A percentile compares a stretch with the other conserved stretches of the same genome.
Conservation (phyloP, 2,113 vertebrate species). For the Brachypteracias leptosomus region DNA sequence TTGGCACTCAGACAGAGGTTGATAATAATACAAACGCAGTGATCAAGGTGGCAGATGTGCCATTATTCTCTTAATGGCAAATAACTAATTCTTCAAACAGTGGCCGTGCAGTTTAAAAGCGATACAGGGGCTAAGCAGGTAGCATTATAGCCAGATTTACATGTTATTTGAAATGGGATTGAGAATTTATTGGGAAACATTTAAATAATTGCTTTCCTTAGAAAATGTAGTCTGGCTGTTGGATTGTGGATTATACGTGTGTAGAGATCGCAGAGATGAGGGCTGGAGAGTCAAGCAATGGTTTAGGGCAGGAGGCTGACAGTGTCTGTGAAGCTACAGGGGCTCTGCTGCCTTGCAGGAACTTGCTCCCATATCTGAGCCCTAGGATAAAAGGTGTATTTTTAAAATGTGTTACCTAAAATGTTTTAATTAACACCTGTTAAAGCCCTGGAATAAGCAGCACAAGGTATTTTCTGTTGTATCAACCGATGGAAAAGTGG, state of each 20-base stretch:
- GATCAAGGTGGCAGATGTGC: constrained; percentile 64
- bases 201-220: neutral
- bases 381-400: constrained; percentile 30
- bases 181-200: neutral
- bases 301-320: neutral
- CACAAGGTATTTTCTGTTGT: neutral
- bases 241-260: neutral
- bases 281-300: neutral
- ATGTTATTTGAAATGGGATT: neutral
- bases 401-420: constrained; percentile 12
- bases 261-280: neutral
- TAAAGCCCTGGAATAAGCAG: neutral
- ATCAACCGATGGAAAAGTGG: neutral
- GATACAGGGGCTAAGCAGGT: neutral
- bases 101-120: neutral
- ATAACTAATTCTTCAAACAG: neutral
- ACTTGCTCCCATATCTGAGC: neutral
- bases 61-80: constrained; percentile 21
- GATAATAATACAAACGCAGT: constrained; percentile 20
- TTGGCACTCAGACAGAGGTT: constrained; percentile 43
- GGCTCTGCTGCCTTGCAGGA: constrained; percentile 34
- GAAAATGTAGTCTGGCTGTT: neutral
- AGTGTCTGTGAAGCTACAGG: neutral
- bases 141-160: neutral
- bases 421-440: constrained; percentile 34